Conservation (phyloP, 2,888 invertebrate species). For the Hypselothyrea guttata region DNA sequence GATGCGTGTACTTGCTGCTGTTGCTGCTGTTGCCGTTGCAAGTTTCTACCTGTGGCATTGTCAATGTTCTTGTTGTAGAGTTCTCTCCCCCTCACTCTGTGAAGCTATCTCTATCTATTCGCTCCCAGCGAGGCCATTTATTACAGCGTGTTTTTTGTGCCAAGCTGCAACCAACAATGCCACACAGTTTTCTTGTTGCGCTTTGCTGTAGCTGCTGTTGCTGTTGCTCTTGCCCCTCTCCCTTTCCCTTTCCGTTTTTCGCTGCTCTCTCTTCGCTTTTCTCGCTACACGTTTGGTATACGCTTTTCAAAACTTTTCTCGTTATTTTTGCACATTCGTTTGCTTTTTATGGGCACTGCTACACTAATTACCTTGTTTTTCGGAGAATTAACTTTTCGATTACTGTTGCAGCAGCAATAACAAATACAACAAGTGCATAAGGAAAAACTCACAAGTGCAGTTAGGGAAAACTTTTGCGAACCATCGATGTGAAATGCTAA, state of each 20-base stretch:
- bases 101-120: too few species aligned
- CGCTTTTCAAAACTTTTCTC: slow-evolving; percentile 61
- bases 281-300: slow-evolving; percentile 7
- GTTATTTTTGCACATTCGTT: slow-evolving; percentile 77
- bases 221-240: slow-evolving; percentile 18
- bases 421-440: slow-evolving; percentile 25
- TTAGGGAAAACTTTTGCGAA: slow-evolving; percentile 38
- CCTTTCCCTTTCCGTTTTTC: slow-evolving; percentile 13
- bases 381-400: slow-evolving; percentile 79
- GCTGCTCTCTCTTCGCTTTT: slow-evolving; percentile 44
- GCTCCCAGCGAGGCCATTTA: slow-evolving; percentile 55
- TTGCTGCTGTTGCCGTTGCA: slow-evolving; percentile 5
- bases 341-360: slow-evolving; percentile 72
- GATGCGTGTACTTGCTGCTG: not conserved
- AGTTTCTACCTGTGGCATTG: slow-evolving; percentile 44
- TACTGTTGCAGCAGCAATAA: slow-evolving; percentile 62
- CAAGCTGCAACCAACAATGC: slow-evolving; percentile 65
- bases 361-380: slow-evolving; percentile 79
- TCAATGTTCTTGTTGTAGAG: slow-evolving; percentile 28
- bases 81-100: slow-evolving; percentile 2
- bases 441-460: slow-evolving; percentile 62
- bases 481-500: slow-evolving; percentile 43
- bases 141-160: slow-evolving; percentile 56
- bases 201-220: not conserved
- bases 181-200: slow-evolving; percentile 60